Base-by-base conservation (phyloP, 2,888 invertebrate species). In the Lomographa bimaculata region DNA sequence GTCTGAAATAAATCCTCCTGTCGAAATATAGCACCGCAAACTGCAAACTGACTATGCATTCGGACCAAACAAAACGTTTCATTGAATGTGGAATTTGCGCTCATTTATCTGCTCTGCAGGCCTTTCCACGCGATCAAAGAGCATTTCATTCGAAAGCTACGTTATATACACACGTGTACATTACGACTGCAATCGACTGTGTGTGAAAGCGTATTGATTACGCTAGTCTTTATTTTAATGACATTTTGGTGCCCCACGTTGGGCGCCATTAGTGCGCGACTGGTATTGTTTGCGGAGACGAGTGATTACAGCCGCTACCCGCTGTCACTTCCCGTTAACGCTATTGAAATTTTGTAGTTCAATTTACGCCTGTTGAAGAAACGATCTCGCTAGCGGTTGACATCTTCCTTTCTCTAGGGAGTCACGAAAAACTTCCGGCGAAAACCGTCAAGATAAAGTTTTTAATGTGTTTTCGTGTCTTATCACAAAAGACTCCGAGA, bases 1-100 rank as follows among this genome's bases (percentile, higher is more conserved):
- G 60, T 42, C 53, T 53, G 55, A 61, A 61, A 71, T 72, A 70
- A 71, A 74, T 73, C 65, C 60, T 54, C 49, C 45, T 51, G 66
- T 58, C 68, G 64, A 66, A 65, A 69, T 70, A 66, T 71, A 57
- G 60, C 57, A 46, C 49, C 54, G 53, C 56, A 54, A 53, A 52
- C 55, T 58, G 50, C 40, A 50, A 54, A 56, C 59, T 60, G 60
- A 46, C 51, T 36, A 46, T 52, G 50, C 44, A 50, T 55, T 40
- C 46, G 34, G 43, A 52, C 39, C 57, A 57, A 61, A 57, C 58
- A 54, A 54, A 54, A 40, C 27, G 45, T 30, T 45, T 41, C 40
- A 46, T 41, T 43, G 43, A 35, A 45, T 41, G 41, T 12, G 38
- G 44, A 45, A 46, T 63, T 53, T 54, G 50, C 26, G 56, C 43